These are phyloP conservation scores for Tromatobia lineatoria DNA, from an alignment of 2,888 invertebrate species.

Conservation along the genomic window DNA sequence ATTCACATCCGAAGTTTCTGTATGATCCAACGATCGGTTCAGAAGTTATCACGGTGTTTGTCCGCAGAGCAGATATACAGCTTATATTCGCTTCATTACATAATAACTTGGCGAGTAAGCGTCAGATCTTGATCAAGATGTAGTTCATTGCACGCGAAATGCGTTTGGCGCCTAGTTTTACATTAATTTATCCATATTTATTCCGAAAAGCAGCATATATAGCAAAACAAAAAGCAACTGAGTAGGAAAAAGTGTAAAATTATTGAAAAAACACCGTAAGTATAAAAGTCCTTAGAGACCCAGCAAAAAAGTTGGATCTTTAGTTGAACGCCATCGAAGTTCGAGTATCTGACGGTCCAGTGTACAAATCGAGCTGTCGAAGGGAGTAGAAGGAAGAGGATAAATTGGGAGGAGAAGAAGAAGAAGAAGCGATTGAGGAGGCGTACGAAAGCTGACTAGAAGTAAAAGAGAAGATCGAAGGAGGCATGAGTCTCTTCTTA, in stretches of 20 bases:
- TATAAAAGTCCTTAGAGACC: not conserved
- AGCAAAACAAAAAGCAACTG: not conserved
- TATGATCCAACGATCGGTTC: not conserved
- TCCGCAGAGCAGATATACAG: not conserved
- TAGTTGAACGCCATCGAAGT: not conserved
- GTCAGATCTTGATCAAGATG: not conserved
- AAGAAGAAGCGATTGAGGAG: slow-evolving; percentile 7
- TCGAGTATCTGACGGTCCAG: not conserved
- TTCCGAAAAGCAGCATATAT: not conserved
- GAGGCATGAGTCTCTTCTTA: slow-evolving; percentile 56
- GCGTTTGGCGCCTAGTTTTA: not conserved
- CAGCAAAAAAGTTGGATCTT: not conserved
- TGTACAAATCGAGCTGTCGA: not conserved
- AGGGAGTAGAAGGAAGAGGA: not conserved
- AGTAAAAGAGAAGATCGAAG: slow-evolving; percentile 13
- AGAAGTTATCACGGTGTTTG: not conserved
- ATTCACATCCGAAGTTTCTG: not conserved
- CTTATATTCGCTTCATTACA: not conserved
- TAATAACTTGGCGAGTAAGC: not conserved
- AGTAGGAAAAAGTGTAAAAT: not conserved
- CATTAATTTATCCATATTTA: not conserved
- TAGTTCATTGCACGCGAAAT: not conserved
- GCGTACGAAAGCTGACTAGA: slow-evolving; percentile 8
- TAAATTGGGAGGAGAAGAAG: not conserved
- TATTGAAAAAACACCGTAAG: not conserved